A percentile compares a stretch with the other conserved stretches of the same genome.
Evolutionary conservation across 2,888 invertebrate species (phyloP).

Genomic region (Drosophila infuscata): DNA sequence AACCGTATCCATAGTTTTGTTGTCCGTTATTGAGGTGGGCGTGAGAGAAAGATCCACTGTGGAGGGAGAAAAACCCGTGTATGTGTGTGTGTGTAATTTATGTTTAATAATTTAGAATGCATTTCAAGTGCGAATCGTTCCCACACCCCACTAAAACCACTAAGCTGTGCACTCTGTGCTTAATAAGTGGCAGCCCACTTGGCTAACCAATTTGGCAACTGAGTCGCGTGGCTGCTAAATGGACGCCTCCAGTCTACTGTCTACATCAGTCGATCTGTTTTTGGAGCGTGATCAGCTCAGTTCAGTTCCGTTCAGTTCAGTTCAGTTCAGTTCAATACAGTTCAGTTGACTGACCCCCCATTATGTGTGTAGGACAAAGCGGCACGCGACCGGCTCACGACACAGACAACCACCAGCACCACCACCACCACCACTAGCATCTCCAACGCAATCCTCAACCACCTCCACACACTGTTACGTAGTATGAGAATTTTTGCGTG

Average conservation of each 20-base stretch:
- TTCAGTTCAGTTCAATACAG: slow-evolving; percentile 25
- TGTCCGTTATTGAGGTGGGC: slow-evolving; percentile 50
- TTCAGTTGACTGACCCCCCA: slow-evolving; percentile 73
- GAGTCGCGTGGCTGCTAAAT: slow-evolving; percentile 57
- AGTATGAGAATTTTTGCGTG: slow-evolving; percentile 56
- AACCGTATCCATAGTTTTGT: slow-evolving; percentile 33
- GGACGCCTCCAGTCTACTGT: slow-evolving; percentile 64
- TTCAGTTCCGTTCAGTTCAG: slow-evolving; percentile 40
- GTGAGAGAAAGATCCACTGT: background rate
- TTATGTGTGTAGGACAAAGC: slow-evolving; percentile 68
- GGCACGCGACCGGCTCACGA: slow-evolving; percentile 69
- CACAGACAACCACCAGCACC: slow-evolving; percentile 6
- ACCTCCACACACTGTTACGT: slow-evolving; percentile 49
- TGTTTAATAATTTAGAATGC: slow-evolving; percentile 66
- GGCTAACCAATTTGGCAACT: slow-evolving; percentile 70
- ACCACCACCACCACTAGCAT: slow-evolving; percentile 15
- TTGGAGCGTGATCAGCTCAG: slow-evolving; percentile 69
- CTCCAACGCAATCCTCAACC: slow-evolving; percentile 48
- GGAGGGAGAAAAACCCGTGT: background rate
- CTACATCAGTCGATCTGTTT: slow-evolving; percentile 50
- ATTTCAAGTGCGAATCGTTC: slow-evolving; percentile 58
- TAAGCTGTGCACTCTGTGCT: slow-evolving; percentile 37
- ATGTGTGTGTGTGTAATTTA: slow-evolving; percentile 58
- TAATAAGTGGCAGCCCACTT: slow-evolving; percentile 73
- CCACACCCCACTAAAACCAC: slow-evolving; percentile 62